Evolutionary conservation across 2,797 vertebrate species (phyloP), one percentile per base, ranked within the genome.

Genomic region (Myiothlypis coronata): DNA sequence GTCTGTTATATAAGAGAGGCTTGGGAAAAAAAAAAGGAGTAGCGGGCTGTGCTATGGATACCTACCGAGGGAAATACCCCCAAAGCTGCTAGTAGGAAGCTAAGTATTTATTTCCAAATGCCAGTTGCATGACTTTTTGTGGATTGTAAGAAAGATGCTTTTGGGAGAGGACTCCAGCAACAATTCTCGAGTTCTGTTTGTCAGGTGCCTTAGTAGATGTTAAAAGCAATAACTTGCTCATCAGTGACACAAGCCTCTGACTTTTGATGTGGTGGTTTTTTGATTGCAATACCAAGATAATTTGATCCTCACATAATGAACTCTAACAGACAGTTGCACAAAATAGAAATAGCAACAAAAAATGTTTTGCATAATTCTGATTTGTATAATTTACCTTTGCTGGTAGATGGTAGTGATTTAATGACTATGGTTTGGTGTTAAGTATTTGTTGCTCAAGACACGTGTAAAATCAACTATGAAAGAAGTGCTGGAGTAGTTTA

Each of bases 1-100:
- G 96, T 86, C 60, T 92, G 90, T 93, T 95, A 94, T 69, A 28
- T 95, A 88, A 96, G 94, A 84, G 89, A 84, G 72, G 50, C 83
- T 96, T 49, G 61, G 26, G 55, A 3, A 39, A 64, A 85, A 39
- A 93, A 86, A 88, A 85, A 32, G 20, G 67, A 91, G 39, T 43
- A 72, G 59, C 10, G n/a, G 90, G 60, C 49, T 91, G 55, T 83
- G 77, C 79, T 65, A 4, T 74, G 20, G 88, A 6, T 65, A 64
- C 0, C 2, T 65, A 37, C 35, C 1, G 8, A 61, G 84, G 71
- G 65, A 90, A 67, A 74, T 71, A 67, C 24, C 47, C 53, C 77
- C 49, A 93, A 75, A 96, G 64, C 65, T 88, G 35, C 75, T 68
- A 35, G 46, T 49, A 53, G 41, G 60, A 61, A 53, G 44, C 56